Evolutionary conservation across 1,140 invertebrate genomes (phyloP), one percentile per base, ranked within the genome.

Genomic region (Archivesica marissinica): DNA sequence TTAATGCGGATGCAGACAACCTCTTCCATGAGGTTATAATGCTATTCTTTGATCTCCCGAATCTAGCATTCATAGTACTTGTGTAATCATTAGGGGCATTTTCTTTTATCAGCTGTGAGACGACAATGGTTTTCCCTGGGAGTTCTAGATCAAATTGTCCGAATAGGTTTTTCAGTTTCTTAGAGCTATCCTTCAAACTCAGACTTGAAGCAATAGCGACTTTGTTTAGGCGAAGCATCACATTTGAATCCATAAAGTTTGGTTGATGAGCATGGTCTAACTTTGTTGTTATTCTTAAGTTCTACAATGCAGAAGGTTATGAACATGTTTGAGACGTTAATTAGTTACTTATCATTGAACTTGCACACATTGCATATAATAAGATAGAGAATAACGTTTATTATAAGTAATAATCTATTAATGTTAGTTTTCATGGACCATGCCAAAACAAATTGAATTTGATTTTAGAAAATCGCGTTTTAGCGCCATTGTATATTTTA

Each of bases 281-380:
- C 70, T 85, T 87, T 13, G 76, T 30, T 17, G 77, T 44, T 0
- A 87, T n/a, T 47, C 85, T 54, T 11, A 86, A 68, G 38, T 39
- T 77, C 88, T 89, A 66, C 9, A 86, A 85, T 9, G n/a, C 25
- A 74, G n/a, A n/a, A n/a, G n/a, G n/a, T n/a, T n/a, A n/a, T n/a
- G n/a, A n/a, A n/a, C n/a, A n/a, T n/a, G n/a, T n/a, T n/a, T n/a
- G n/a, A n/a, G n/a, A n/a, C n/a, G n/a, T n/a, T n/a, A n/a, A n/a
- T n/a, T n/a, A n/a, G n/a, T n/a, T n/a, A n/a, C n/a, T n/a, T n/a
- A n/a, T n/a, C n/a, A n/a, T n/a, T n/a, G n/a, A n/a, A n/a, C n/a
- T n/a, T n/a, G n/a, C n/a, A n/a, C n/a, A n/a, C n/a, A n/a, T n/a
- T n/a, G n/a, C n/a, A n/a, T n/a, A n/a, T n/a, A n/a, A n/a, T n/a